Percentiles rank a stretch among this genome's conserved stretches.
These are phyloP conservation scores for Myrmecophaga tridactyla DNA, from an alignment of 2,113 vertebrate genomes.

Conservation along the genomic window DNA sequence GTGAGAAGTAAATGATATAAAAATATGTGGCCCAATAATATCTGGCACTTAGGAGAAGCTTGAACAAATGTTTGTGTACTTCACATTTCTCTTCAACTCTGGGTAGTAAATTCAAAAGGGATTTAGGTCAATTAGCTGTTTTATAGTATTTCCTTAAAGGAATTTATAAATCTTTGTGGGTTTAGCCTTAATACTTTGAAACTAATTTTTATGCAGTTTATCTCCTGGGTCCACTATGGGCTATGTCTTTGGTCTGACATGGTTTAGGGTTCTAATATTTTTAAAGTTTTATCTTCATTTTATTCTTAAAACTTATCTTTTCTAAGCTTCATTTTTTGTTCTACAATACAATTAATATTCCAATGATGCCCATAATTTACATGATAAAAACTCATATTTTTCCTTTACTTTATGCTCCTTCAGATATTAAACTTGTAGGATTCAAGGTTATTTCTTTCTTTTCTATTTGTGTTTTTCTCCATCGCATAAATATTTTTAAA, in stretches of 20 bases:
- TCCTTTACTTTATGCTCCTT: neutral
- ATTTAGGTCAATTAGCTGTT: neutral
- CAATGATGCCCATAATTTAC: neutral
- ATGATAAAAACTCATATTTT: neutral
- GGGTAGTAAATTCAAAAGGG: neutral
- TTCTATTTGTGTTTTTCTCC: neutral
- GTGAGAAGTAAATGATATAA: neutral
- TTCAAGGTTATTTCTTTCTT: neutral
- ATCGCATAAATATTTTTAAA: neutral
- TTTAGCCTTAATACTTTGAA: neutral
- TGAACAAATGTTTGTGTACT: neutral
- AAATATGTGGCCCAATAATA: neutral
- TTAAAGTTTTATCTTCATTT: neutral
- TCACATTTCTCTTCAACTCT: neutral
- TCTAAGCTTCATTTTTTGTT: neutral
- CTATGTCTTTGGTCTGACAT: neutral
- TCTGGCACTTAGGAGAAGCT: neutral
- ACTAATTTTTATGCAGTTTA: neutral
- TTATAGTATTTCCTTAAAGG: neutral
- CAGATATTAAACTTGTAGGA: neutral
- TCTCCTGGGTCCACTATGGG: neutral
- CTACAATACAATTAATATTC: neutral
- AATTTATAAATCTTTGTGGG: neutral
- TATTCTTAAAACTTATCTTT: neutral
- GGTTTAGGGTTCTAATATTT: neutral